phyloP scores from a whole-genome alignment of 2,888 invertebrate genomes.

The Lottia gigantea region DNA sequence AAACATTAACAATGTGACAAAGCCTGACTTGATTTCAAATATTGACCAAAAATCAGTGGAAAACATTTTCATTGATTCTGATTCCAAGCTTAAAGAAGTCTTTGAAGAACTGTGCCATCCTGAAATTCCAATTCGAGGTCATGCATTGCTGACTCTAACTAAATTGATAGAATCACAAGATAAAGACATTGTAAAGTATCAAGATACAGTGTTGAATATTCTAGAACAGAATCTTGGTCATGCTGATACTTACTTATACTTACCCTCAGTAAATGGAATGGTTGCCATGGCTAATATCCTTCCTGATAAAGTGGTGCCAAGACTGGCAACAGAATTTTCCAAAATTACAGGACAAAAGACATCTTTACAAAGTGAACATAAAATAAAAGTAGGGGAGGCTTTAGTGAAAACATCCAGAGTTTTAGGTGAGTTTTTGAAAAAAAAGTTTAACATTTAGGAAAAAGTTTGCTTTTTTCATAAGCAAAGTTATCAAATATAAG shows the following conservation, averaged over 20 bases:
- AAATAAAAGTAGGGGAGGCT: conserved; percentile 85
- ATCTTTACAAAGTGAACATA: conserved; percentile 63
- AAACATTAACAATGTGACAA: no score
- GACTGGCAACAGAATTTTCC: conserved; percentile 77
- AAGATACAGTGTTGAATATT: conserved; percentile 75
- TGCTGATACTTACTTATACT: conserved; percentile 84
- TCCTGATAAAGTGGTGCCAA: conserved; percentile 78
- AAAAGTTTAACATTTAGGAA: neutral
- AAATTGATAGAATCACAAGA: conserved; percentile 79
- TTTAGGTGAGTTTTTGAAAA: conserved; percentile 75
- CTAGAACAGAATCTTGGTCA: conserved; percentile 83
- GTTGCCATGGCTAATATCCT: conserved; percentile 76
- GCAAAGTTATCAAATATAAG: no score
- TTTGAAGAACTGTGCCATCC: conserved; percentile 78
- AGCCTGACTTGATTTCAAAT: no score
- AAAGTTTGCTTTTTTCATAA: no score
- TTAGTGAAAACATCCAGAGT: conserved; percentile 79
- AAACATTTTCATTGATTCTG: neutral
- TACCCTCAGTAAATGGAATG: conserved; percentile 82
- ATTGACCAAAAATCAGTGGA: no score
- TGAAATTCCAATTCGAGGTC: conserved; percentile 82
- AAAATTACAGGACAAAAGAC: conserved; percentile 12
- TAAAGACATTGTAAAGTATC: conserved; percentile 72
- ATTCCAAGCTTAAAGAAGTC: conserved; percentile 67
- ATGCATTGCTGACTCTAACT: conserved; percentile 80